These are phyloP conservation scores for Odontocerum albicorne DNA, from an alignment of 2,888 invertebrate species.

Conservation along the genomic window DNA sequence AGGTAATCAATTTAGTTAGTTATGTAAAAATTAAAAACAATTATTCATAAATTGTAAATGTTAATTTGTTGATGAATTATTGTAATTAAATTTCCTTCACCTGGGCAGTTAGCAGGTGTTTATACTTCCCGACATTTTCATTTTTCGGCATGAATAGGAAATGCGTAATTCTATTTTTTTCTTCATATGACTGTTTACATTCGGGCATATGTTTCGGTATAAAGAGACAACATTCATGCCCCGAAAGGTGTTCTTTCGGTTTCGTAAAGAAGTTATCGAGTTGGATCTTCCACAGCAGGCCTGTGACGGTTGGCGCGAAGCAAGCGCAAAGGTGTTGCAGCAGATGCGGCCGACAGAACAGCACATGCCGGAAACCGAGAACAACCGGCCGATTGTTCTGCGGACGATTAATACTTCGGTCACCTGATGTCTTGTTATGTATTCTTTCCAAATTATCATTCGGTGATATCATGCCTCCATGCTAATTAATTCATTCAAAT, in stretches of 20 bases:
- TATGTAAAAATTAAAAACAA: too few species aligned
- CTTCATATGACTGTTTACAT: not conserved
- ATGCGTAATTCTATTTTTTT: too few species aligned
- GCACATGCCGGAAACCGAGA: conserved; percentile 30
- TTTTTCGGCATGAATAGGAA: too few species aligned
- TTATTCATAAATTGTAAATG: too few species aligned
- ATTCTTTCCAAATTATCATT: too few species aligned
- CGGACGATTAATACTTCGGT: not conserved
- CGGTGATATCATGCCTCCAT: too few species aligned
- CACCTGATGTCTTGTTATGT: conserved; percentile 7
- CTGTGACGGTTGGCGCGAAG: conserved; percentile 4
- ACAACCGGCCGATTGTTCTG: conserved; percentile 6
- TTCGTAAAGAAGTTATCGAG: conserved; percentile 27
- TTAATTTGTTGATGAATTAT: too few species aligned
- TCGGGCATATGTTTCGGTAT: not conserved
- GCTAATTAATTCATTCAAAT: too few species aligned
- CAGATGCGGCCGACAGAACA: conserved; percentile 24
- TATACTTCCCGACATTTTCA: too few species aligned
- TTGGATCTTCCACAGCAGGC: conserved; percentile 11
- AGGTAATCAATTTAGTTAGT: too few species aligned
- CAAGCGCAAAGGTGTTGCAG: conserved; percentile 28
- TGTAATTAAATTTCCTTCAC: too few species aligned
- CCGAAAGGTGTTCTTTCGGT: conserved; percentile 30
- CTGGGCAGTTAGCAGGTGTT: too few species aligned
- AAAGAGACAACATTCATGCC: conserved; percentile 18